Base-by-base conservation (phyloP, 2,113 vertebrate species). In the Macquaria ambigua region DNA sequence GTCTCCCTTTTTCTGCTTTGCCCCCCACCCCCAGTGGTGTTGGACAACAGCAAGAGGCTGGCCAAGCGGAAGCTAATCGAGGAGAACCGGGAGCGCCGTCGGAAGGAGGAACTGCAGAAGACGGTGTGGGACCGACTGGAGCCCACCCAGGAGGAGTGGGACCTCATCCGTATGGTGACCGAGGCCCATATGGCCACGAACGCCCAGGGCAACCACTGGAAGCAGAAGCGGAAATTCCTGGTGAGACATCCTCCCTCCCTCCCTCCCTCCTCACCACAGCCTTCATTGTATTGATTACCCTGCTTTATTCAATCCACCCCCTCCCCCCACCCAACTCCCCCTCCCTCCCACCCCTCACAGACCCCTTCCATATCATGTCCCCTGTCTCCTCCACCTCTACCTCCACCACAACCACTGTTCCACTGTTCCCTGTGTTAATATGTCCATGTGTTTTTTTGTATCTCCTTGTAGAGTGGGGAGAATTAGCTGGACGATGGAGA, bases 131-230 rank as follows among this genome's bases (percentile, higher is more conserved):
- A 98, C 84, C 98, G 97, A 66, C 97, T 96, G 0, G 97, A 99
- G 93, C 98, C 98, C 87, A 97, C 97, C 0, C 96, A 97, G 68
- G 97, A 98, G 87, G 98, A 99, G 87, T 99, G 98, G 98, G 97
- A 98, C 77, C 96, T 99, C 73, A 99, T 99, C 90, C 97, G 96
- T 37, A 95, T 97, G 14, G 98, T 99, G 91, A 99, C 97, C 0
- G 98, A 99, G 91, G 98, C 98, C 84, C 98, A 99, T 6, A 96
- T 99, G 96, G 96, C 97, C 88, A 99, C 98, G 28, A 99, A 99
- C 34, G 98, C 98, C 84, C 98, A 99, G 91, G 98, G 98, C 92
- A 99, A 97, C 96, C 98, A 98, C 94, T 99, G 98, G 98, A 99
- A 98, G 93, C 98, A 98, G 95, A 99, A 98, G 70, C 96, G 98